Base-by-base conservation (phyloP, 2,113 vertebrate genomes). In the Ramphastos sulfuratus region DNA sequence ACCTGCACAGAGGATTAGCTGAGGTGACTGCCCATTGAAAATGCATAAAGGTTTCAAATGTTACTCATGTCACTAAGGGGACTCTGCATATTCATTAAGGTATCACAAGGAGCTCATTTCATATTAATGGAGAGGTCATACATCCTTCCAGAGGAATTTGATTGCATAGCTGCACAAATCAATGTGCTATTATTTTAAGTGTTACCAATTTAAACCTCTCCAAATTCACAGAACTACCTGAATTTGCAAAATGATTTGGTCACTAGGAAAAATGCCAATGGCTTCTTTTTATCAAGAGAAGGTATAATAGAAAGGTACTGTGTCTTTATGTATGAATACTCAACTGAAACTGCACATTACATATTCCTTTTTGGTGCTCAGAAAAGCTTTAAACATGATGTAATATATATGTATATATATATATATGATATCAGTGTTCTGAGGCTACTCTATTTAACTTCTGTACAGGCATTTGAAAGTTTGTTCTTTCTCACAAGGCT, bases 1-100 rank as follows among this genome's bases (percentile, higher is more conserved):
- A 94, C 80, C 72, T 92, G 91, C 93, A 95, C 96, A 88, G 85
- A 96, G 90, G 89, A 95, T 91, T 96, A 91, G 82, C 61, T 65
- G 85, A 93, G 96, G 93, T 94, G 93, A 93, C 91, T 81, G 91
- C 94, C 94, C 91, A 23, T 81, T 95, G 94, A 96, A 96, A 96
- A 96, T 95, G 91, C 94, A 96, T 94, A 94, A 94, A 94, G 91
- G 94, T 94, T 96, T 94, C 95, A 88, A 92, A 81, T 94, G 96
- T 95, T 94, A 94, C 95, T 91, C 85, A 72, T 95, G 96, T 96
- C 96, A 96, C 87, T 91, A 85, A 96, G 91, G 93, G 95, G 93
- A 94, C 2, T 1, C 94, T 96, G 95, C 95, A 95, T 96, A 96
- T 96, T 96, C 94, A 96, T 96, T 95, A 95, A 94, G 87, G 95